Base-by-base conservation (phyloP, 2,888 invertebrate species). In the Ennomos fuscantarius region DNA sequence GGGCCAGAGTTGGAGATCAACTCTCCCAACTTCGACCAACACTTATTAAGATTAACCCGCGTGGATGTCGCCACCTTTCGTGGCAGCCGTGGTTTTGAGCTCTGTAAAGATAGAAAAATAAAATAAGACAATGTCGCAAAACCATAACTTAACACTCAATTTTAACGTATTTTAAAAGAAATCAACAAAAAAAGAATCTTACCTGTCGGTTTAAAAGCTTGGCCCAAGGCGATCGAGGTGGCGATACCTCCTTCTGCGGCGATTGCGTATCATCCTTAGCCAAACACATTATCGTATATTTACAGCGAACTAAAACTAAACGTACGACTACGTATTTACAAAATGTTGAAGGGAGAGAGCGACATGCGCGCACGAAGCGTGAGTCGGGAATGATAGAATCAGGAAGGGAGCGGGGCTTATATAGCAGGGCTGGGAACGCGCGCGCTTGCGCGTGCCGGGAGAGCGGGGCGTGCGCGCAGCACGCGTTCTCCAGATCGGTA, bases 21-120 rank as follows among this genome's bases (percentile, higher is more conserved):
- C 62, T 92, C 92, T 70, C 94, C 94, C 65, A 95, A 93, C 78
- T 93, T 93, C 65, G 93, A 91, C 94, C 94, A 95, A 81, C 94
- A 94, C 80, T 93, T 91, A 84, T 95, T 95, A 65, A 95, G 87
- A 79, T 95, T 94, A 78, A 95, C 93, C 68, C 93, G 92, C 71
- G 94, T 90, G 34, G 93, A 92, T 68, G 86, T 84, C 44, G 93
- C 86, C 74, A 94, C 89, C 70, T 91, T 92, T 62, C 94, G 86
- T 10, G 94, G 93, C 58, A 94, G 88, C 72, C 90, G 89, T 39
- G 93, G 93, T 70, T 93, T 94, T 61, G 89, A 82, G 74, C 88
- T 89, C 94, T 94, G 90, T 63, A 78, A 93, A 84, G 62, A 78
- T 82, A 69, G 77, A 74, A 69, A 68, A 70, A 56, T 40, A 40